Conservation (phyloP, 2,888 invertebrate species). For the Cremastinae sp. region DNA sequence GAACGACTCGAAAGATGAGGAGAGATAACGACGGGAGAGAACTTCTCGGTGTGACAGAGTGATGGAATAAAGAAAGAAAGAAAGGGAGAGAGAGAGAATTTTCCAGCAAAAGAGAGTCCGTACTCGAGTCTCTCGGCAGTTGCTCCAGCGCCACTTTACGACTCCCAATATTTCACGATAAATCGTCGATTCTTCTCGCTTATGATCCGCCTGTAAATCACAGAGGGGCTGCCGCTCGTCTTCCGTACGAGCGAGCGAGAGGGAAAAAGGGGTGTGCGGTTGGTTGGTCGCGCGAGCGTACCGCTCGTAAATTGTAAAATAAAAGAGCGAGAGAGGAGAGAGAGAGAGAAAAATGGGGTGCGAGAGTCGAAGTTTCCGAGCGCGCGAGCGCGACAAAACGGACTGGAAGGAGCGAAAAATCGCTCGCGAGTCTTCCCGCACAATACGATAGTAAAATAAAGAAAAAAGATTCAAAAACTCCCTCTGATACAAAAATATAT, state of each 20-base stretch:
- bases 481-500: conserved; percentile 7
- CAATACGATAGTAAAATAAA: conserved; percentile 12
- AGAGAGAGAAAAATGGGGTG: conserved; percentile 48
- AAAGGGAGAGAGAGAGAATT: conserved; percentile 36
- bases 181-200: conserved; percentile 75
- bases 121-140: conserved; percentile 53
- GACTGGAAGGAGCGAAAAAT: conserved; percentile 59
- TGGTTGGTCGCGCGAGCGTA: conserved; percentile 60
- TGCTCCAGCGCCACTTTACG: conserved; percentile 64
- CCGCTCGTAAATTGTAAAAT: conserved; percentile 71
- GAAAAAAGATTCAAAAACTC: too few relatives aligned
- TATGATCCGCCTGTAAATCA: conserved; percentile 74
- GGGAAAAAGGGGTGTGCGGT: conserved; percentile 56
- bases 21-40: conserved; percentile 16
- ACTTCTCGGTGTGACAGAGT: too few relatives aligned
- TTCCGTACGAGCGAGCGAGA: conserved; percentile 22
- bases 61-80: not conserved
- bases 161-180: conserved; percentile 73
- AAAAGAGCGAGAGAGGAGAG: conserved; percentile 61
- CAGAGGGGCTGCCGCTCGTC: conserved; percentile 31
- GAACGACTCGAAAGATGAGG: conserved; percentile 36
- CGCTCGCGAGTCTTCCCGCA: conserved; percentile 45
- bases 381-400: conserved; percentile 48
- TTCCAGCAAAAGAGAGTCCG: conserved; percentile 43
- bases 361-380: conserved; percentile 52